Percentiles rank a stretch among this genome's conserved stretches.
phyloP scores from a whole-genome alignment of 2,888 invertebrate species.

The Oasisia sp. region DNA sequence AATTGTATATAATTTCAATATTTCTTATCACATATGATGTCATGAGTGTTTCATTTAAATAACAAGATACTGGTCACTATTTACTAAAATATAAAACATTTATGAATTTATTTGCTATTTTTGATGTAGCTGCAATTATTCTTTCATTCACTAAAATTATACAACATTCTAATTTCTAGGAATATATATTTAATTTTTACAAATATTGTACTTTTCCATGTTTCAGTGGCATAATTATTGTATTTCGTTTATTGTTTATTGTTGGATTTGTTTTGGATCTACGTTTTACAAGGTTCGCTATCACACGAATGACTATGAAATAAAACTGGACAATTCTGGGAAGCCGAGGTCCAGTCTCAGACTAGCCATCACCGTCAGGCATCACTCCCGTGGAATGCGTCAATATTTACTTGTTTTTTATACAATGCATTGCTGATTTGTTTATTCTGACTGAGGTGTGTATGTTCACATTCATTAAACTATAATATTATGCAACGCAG shows the following conservation, averaged over 20 bases:
- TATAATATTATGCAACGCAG: neutral
- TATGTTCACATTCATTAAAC: neutral
- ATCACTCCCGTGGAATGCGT: neutral
- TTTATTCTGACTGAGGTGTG: neutral
- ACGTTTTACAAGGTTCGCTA: neutral
- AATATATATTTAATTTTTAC: neutral
- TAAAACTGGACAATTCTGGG: neutral
- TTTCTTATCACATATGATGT: no score
- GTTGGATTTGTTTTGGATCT: neutral
- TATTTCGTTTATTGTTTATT: neutral
- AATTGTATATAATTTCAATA: neutral
- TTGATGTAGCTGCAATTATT: neutral
- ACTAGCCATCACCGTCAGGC: neutral
- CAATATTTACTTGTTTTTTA: neutral
- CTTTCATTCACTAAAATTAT: neutral
- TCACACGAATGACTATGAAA: neutral
- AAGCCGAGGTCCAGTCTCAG: neutral
- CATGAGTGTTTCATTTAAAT: neutral
- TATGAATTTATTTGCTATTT: neutral
- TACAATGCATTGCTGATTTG: neutral
- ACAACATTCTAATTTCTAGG: neutral
- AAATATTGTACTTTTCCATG: neutral
- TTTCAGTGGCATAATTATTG: neutral
- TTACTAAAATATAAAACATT: neutral
- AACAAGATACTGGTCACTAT: neutral